These are phyloP conservation scores for Ormyrus rosae DNA, from an alignment of 2,888 invertebrate genomes.

Conservation along the genomic window DNA sequence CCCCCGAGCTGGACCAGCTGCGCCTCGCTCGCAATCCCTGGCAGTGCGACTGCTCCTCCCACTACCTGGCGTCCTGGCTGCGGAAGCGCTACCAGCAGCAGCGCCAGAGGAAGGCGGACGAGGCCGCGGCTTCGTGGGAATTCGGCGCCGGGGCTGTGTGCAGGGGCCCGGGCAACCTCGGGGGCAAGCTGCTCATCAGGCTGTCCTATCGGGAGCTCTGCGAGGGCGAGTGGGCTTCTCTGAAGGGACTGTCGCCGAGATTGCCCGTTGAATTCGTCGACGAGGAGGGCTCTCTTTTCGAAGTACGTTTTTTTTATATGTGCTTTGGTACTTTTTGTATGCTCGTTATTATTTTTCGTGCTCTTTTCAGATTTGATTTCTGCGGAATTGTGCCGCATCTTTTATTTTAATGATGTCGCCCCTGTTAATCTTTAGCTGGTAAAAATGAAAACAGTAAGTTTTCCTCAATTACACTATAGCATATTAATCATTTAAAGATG, in stretches of 20 bases:
- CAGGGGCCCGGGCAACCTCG: slow-evolving; percentile 84
- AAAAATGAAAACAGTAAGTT: too few relatives aligned
- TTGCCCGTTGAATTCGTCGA: slow-evolving; percentile 77
- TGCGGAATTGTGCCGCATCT: neutral
- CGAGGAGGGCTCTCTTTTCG: too few relatives aligned
- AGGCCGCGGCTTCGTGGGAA: slow-evolving; percentile 65
- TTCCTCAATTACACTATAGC: too few relatives aligned
- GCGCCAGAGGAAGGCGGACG: neutral
- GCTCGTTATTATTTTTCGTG: neutral
- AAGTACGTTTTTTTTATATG: neutral
- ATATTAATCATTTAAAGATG: too few relatives aligned
- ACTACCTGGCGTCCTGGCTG: slow-evolving; percentile 83
- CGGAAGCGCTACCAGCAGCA: slow-evolving; percentile 62
- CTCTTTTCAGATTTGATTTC: neutral
- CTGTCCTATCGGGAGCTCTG: slow-evolving; percentile 85
- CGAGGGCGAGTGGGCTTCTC: slow-evolving; percentile 87
- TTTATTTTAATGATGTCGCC: neutral
- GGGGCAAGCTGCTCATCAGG: slow-evolving; percentile 82
- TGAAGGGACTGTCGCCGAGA: slow-evolving; percentile 83
- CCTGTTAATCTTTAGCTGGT: neutral
- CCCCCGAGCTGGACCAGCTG: slow-evolving; percentile 81
- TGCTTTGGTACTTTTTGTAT: neutral
- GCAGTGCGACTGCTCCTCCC: slow-evolving; percentile 87
- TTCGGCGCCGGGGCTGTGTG: slow-evolving; percentile 76
- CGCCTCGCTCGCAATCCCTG: slow-evolving; percentile 87